Evolutionary conservation across 2,888 invertebrate species (phyloP).

Genomic region (Metacarcinus magister): DNA sequence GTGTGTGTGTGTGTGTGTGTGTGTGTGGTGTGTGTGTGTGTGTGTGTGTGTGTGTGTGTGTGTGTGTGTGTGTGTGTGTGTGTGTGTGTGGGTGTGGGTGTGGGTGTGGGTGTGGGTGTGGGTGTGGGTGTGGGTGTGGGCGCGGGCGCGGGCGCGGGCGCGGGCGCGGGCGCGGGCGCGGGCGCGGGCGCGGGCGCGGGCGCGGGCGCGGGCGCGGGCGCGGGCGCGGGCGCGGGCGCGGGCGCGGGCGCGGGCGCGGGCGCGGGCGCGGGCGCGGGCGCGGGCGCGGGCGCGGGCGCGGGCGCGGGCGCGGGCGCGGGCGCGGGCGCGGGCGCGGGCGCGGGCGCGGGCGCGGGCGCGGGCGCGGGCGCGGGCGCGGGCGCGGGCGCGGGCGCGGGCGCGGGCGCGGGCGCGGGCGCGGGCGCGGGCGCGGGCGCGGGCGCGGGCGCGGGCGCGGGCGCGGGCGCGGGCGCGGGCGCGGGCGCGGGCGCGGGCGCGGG

Average conservation of each 20-base stretch:
- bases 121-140: no score
- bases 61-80: slow-evolving; percentile 26
- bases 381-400: neutral
- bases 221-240: no score
- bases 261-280: no score
- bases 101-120: no score
- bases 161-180: no score
- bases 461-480: slow-evolving; percentile 20
- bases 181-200: no score
- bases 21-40: neutral
- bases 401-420: neutral
- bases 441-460: slow-evolving; percentile 32
- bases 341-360: neutral
- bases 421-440: neutral
- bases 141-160: no score
- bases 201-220: no score
- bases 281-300: neutral
- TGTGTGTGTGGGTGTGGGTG: neutral
- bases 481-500: slow-evolving; percentile 18
- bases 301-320: neutral
- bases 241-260: no score
- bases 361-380: neutral
- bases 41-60: neutral
- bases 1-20: slow-evolving; percentile 18
- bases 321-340: neutral